Evolutionary conservation across 2,888 invertebrate species (phyloP), one percentile per base, ranked within the genome.

Genomic region (Thyatira batis): DNA sequence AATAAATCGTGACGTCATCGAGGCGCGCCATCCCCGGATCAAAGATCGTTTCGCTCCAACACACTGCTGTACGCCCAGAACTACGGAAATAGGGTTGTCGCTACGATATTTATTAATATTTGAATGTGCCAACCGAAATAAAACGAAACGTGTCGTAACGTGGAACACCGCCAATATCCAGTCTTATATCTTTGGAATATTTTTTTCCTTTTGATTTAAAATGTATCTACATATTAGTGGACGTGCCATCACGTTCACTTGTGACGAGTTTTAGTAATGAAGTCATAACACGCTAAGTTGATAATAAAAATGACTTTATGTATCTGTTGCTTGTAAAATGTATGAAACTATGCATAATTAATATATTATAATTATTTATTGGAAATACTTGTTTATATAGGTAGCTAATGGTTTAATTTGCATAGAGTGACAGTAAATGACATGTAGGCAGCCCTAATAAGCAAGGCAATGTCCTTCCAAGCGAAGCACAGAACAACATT

Each of bases 1-100:
- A 81, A 81, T 82, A 81, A 73, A 78, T 78, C 73, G 76, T 87
- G 88, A 87, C 85, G 86, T 86, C 84, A 87, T 58, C 65, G 63
- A 79, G 79, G 77, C 80, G 76, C 72, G 76, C 76, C 77, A 69
- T 73, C 71, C 68, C 73, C 67, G 75, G 82, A 85, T 87, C 85
- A 85, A 85, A 85, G 83, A 84, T 80, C 79, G 79, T 76, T 80
- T 78, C 79, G 79, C 76, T 81, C 74, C 78, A 77, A 71, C 76
- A 76, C 73, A 69, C 70, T 67, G 68, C 69, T 73, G 71, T 73
- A 67, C 67, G 58, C 65, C 61, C 45, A 55, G 56, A 70, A 67
- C 71, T 69, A 61, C 65, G 61, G 61, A 50, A 50, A 45, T 66
- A 84, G 76, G 84, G 84, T 62, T 78, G 80, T 53, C 68, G 56